Evolutionary conservation across 2,797 vertebrate genomes (phyloP).

Genomic region (Ataeniobius toweri): DNA sequence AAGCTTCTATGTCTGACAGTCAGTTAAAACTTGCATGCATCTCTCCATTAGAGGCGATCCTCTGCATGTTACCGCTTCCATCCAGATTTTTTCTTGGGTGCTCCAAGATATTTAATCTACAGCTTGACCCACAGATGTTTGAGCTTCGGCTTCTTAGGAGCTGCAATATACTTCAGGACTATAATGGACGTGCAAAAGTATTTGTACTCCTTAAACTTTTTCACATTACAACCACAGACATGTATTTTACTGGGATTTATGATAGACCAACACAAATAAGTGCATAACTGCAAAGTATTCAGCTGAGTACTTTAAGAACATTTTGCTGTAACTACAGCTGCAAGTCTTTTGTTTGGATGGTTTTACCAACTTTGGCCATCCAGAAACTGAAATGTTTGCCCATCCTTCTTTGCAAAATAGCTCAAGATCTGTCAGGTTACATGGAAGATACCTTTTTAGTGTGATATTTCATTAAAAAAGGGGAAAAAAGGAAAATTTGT

Average conservation of each 20-base stretch:
- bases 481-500: too few relatives aligned
- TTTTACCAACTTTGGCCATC: not conserved
- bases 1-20: slow-evolving; percentile 50
- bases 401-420: not conserved
- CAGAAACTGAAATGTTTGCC: not conserved
- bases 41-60: slow-evolving; percentile 44
- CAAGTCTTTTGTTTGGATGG: not conserved
- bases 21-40: slow-evolving; percentile 43
- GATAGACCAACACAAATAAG: not conserved
- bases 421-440: not conserved
- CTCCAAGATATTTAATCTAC: slow-evolving; percentile 59
- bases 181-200: slow-evolving; percentile 1
- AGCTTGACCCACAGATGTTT: slow-evolving; percentile 49
- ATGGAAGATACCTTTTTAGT: not conserved
- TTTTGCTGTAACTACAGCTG: not conserved
- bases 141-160: slow-evolving; percentile 50
- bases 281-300: not conserved
- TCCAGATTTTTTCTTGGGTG: slow-evolving; percentile 45
- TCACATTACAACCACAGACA: not conserved
- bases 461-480: too few relatives aligned
- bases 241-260: not conserved
- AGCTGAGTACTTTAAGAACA: not conserved
- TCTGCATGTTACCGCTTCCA: slow-evolving; percentile 11
- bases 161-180: slow-evolving; percentile 31
- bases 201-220: not conserved